Percentiles rank a stretch among this genome's conserved stretches.
Evolutionary conservation across 2,888 invertebrate genomes (phyloP).

Genomic region (Eupithecia abbreviata): DNA sequence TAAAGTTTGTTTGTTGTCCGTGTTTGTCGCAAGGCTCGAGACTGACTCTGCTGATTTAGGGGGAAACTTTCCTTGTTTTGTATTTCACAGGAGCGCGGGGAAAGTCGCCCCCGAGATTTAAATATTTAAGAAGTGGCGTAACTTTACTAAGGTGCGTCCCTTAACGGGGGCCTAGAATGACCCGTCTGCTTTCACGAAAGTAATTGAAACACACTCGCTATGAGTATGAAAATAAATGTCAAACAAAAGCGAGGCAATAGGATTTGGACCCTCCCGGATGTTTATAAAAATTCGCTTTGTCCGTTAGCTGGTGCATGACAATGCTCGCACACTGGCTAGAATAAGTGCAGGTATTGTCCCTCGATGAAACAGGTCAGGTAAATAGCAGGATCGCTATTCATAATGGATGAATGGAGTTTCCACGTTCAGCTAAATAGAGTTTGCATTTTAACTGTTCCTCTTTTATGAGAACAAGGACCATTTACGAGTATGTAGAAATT

Average conservation of each 20-base stretch:
- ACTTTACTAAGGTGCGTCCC: slow-evolving; percentile 70
- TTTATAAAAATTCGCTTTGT: slow-evolving; percentile 66
- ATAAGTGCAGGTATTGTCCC: slow-evolving; percentile 63
- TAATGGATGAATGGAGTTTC: slow-evolving; percentile 65
- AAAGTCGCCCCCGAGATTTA: slow-evolving; percentile 76
- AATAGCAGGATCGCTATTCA: slow-evolving; percentile 71
- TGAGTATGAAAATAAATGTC: slow-evolving; percentile 43
- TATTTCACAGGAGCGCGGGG: slow-evolving; percentile 73
- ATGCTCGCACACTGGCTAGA: slow-evolving; percentile 49
- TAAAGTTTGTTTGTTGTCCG: slow-evolving; percentile 75
- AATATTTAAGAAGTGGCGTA: slow-evolving; percentile 77
- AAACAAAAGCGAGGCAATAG: slow-evolving; percentile 49
- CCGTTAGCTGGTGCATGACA: slow-evolving; percentile 50
- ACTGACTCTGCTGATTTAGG: slow-evolving; percentile 74
- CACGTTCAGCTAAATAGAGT: slow-evolving; percentile 63
- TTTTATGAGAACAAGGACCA: slow-evolving; percentile 58
- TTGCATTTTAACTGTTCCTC: slow-evolving; percentile 65
- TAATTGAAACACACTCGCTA: slow-evolving; percentile 53
- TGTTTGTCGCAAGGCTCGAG: slow-evolving; percentile 61
- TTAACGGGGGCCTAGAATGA: slow-evolving; percentile 66
- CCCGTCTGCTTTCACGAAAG: slow-evolving; percentile 56
- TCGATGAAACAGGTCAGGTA: slow-evolving; percentile 74
- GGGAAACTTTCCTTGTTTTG: slow-evolving; percentile 79
- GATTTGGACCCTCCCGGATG: slow-evolving; percentile 54
- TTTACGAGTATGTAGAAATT: background rate